Percentiles rank a stretch among this genome's conserved stretches.
Conservation (phyloP, 2,888 invertebrate species). For the Hydroisotoma schaefferi region DNA sequence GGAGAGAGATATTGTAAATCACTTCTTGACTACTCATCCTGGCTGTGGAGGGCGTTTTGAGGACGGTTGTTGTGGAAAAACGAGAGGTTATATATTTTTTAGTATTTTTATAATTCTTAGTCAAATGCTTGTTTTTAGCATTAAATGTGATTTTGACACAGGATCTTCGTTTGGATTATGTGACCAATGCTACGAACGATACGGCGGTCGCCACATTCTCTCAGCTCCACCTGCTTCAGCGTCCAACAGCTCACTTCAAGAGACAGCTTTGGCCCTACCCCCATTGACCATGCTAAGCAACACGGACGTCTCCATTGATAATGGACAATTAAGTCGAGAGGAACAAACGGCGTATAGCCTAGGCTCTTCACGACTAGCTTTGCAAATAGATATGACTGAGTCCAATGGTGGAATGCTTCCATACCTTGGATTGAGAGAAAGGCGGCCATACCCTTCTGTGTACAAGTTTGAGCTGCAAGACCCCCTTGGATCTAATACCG, state of each 20-base stretch:
- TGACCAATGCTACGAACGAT: conserved; percentile 56
- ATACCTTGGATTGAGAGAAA: conserved; percentile 53
- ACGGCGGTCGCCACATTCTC: conserved; percentile 49
- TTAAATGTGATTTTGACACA: no score
- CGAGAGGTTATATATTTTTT: no score
- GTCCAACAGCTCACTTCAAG: conserved; percentile 19
- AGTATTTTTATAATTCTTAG: no score
- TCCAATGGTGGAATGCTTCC: conserved; percentile 46
- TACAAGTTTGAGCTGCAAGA: conserved; percentile 57
- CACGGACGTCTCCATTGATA: neutral
- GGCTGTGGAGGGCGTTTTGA: conserved; percentile 58
- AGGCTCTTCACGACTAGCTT: neutral
- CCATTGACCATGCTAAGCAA: conserved; percentile 36
- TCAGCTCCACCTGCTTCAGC: conserved; percentile 7
- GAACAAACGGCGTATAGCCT: neutral
- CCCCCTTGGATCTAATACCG: conserved; percentile 57
- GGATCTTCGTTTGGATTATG: conserved; percentile 53
- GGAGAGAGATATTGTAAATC: conserved; percentile 41
- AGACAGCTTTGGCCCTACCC: conserved; percentile 42
- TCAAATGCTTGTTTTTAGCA: no score
- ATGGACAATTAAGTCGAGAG: neutral
- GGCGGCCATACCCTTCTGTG: conserved; percentile 54
- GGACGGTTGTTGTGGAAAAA: conserved; percentile 57
- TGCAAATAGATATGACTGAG: conserved; percentile 1
- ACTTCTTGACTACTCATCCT: conserved; percentile 58